Base-by-base conservation (phyloP, 2,888 invertebrate genomes). In the Dusona sp. region DNA sequence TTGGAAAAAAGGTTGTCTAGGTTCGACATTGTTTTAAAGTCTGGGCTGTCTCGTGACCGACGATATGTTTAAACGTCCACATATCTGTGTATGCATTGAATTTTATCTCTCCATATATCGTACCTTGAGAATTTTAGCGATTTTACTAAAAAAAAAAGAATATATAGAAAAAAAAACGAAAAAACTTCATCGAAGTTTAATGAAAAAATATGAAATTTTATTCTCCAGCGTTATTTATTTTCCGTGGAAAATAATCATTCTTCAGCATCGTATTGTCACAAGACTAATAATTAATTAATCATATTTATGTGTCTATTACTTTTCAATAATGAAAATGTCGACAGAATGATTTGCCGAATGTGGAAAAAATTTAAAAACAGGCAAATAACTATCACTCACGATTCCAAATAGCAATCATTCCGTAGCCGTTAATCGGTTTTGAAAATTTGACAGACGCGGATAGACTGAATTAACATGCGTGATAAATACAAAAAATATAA, bases 1-100 rank as follows among this genome's bases (percentile, higher is more conserved):
- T 84, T 88, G 85, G 86, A 57, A 84, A 85, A 89, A 90, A 83
- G 92, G 93, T 93, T 93, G 92, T 92, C 92, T 90, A 88, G 92
- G 93, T 91, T 89, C 88, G 86, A 81, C 36, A 78, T 88, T 90
- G 48, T 65, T 81, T 90, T 83, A 65, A 86, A 90, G 89, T 92
- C 93, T 92, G 92, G 92, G 92, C 93, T 93, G 93, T 89, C 33
- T 74, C 77, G 82, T 72, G 84, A 84, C 81, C 51, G 61, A 75
- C 54, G 61, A 83, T 74, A 64, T 70, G 65, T 73, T 70, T 73
- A 65, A 80, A 38, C 33, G 65, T 73, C n/a, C 45, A 79, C 61
- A 74, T 80, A 78, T 72, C n/a, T 29, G 29, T 38, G 45, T 64
- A 45, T 64, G 9, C 6, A 65, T 72, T 42, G 57, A 65, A 64